Evolutionary conservation across 2,888 invertebrate genomes (phyloP).

Genomic region (Tanypteryx hageni): DNA sequence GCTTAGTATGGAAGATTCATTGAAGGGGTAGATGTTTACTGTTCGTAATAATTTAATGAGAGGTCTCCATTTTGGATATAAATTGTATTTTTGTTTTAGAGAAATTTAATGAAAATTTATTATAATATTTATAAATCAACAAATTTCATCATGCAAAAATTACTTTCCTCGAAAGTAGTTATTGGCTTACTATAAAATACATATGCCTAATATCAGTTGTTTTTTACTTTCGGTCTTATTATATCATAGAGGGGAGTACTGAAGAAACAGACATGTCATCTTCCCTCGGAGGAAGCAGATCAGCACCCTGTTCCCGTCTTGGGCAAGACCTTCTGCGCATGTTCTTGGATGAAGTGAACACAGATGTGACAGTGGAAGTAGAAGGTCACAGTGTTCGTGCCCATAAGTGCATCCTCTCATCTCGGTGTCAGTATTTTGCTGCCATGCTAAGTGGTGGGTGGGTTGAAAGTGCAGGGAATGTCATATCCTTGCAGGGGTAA

Average conservation of each 20-base stretch:
- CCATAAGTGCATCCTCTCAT: constrained; percentile 94
- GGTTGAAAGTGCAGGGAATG: constrained; percentile 87
- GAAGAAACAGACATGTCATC: constrained; percentile 75
- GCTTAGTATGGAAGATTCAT: too few relatives aligned
- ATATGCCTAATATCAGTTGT: not conserved
- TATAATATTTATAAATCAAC: too few relatives aligned
- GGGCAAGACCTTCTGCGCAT: constrained; percentile 93
- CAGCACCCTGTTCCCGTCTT: constrained; percentile 77
- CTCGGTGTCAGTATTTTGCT: constrained; percentile 94
- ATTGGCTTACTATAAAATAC: constrained; percentile 21
- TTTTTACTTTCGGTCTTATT: not conserved
- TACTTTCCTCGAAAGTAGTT: too few relatives aligned
- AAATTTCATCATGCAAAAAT: too few relatives aligned
- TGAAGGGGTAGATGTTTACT: too few relatives aligned
- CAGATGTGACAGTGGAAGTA: constrained; percentile 91
- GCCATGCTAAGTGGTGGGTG: constrained; percentile 92
- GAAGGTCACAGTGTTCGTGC: constrained; percentile 90
- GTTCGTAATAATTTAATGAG: too few relatives aligned
- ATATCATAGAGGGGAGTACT: constrained; percentile 73
- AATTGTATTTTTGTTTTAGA: too few relatives aligned
- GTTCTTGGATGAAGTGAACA: constrained; percentile 93
- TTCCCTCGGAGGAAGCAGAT: constrained; percentile 66
- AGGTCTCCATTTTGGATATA: too few relatives aligned
- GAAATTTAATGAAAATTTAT: not conserved
- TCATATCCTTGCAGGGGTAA: constrained; percentile 90